These are phyloP conservation scores for Crossocerus cetratus DNA, from an alignment of 2,888 invertebrate genomes.

Conservation along the genomic window DNA sequence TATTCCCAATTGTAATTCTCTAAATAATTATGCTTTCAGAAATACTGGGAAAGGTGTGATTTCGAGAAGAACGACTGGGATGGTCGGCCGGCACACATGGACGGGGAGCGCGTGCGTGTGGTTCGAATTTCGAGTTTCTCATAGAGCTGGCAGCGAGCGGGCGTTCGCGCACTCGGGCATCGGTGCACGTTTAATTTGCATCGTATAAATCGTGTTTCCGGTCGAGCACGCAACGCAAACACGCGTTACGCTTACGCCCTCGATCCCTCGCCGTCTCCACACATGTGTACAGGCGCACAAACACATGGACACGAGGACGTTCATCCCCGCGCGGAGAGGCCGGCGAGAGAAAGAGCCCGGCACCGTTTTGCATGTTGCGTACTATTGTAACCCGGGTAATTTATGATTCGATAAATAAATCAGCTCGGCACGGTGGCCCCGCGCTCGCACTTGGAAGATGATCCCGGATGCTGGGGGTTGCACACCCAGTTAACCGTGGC, in stretches of 20 bases:
- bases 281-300: slow-evolving; percentile 37
- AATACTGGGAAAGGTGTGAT: background rate
- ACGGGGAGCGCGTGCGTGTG: too few species aligned
- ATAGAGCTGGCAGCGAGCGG: slow-evolving; percentile 6
- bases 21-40: background rate
- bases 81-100: too few species aligned
- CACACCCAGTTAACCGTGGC: slow-evolving; percentile 57
- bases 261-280: slow-evolving; percentile 42
- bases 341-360: slow-evolving; percentile 23
- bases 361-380: slow-evolving; percentile 54
- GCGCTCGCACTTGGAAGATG: slow-evolving; percentile 65
- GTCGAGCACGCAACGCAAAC: slow-evolving; percentile 74
- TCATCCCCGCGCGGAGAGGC: slow-evolving; percentile 9
- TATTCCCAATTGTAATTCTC: too few species aligned
- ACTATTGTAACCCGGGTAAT: slow-evolving; percentile 69
- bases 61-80: too few species aligned
- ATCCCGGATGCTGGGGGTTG: slow-evolving; percentile 58
- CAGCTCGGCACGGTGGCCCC: slow-evolving; percentile 49
- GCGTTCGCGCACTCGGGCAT: slow-evolving; percentile 33
- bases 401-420: slow-evolving; percentile 75
- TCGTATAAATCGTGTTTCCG: slow-evolving; percentile 75
- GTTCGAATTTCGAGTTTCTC: too few species aligned
- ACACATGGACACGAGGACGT: slow-evolving; percentile 9
- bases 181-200: slow-evolving; percentile 72
- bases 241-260: slow-evolving; percentile 69